Base-by-base conservation (phyloP, 2,797 vertebrate genomes). In the Phyllotis vaccarum region DNA sequence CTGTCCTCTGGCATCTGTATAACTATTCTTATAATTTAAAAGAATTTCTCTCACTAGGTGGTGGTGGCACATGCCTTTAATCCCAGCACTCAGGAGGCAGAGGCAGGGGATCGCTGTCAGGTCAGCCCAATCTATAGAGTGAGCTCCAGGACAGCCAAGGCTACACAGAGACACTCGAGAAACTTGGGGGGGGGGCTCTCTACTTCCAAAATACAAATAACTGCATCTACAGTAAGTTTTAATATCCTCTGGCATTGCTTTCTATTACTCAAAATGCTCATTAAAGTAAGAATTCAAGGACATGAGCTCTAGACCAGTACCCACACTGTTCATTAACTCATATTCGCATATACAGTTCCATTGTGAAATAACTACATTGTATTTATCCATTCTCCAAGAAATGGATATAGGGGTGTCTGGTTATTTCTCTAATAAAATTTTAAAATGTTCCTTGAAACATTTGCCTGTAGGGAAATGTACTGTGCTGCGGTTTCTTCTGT, bases 351-450 rank as follows among this genome's bases (percentile, higher is more conserved):
- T 37, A 89, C n/a, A n/a, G n/a, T n/a, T n/a, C n/a, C n/a, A n/a
- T n/a, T n/a, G n/a, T n/a, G n/a, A n/a, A n/a, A n/a, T n/a, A 11
- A 52, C 7, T 56, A 68, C 3, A 52, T 78, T 75, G 58, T 88
- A 54, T 75, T 78, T 88, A 58, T 52, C 27, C 6, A n/a, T 46
- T 82, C 6, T 34, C 46, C 24, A 89, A 56, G 74, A 89, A 86
- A 83, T 56, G 9, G 46, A 74, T 81, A 91, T 22, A 54, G 22
- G 22, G 8, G 0, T 72, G 27, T 81, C 90, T 16, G 58, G 1
- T 86, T 82, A 89, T 49, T 89, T 86, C 68, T 34, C 87, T 86
- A 24, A 49, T 46, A 86, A 34, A 89, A 83, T 62, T 85, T 88
- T n/a, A 37, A 89, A 92, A 37, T 37, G 22, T 60, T 86, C 19